Base-by-base conservation (phyloP, 2,888 invertebrate genomes). In the Sthenelais limicola region DNA sequence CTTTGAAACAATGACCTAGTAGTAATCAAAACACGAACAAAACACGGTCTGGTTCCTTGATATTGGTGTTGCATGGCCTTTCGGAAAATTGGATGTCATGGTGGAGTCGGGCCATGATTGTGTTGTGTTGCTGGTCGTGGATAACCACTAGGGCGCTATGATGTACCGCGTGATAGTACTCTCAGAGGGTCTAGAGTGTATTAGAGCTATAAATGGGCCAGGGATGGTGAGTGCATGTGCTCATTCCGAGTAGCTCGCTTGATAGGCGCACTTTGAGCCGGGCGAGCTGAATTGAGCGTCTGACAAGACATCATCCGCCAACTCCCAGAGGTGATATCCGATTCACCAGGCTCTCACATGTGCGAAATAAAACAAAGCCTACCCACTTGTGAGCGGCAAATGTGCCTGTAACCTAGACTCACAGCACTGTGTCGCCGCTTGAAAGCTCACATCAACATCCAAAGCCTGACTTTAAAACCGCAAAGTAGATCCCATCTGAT, bases 301-400 rank as follows among this genome's bases (percentile, higher is more conserved):
- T 62, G 62, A 62, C 62, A 62, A 62, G 62, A 43, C 62, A 62
- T 62, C 62, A 62, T 62, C 62, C 62, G 35, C 62, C 62, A 62
- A 62, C 62, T 62, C 62, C 62, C 62, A 62, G 38, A 35, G 62
- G 62, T 62, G 62, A 62, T 62, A 62, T 62, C 62, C 38, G 62
- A 62, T 62, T 62, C 62, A 38, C 38, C 62, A 33, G 35, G 21
- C 62, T 62, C 62, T 62, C 62, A 62, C 62, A 62, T 62, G 62
- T 62, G 62, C 62, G 43, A 38, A 62, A 62, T 62, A 62, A 62
- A 62, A 62, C 62, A 62, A 62, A 62, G 62, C 35, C 62, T 35
- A 21, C 58, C 58, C 58, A 58, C 58, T 58, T 58, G 58, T 33
- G 58, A 24, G 58, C 62, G n/a, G 18, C 38, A 38, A 35, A 24